Evolutionary conservation across 2,797 vertebrate genomes (phyloP).

Genomic region (Atherinosoma microstoma): DNA sequence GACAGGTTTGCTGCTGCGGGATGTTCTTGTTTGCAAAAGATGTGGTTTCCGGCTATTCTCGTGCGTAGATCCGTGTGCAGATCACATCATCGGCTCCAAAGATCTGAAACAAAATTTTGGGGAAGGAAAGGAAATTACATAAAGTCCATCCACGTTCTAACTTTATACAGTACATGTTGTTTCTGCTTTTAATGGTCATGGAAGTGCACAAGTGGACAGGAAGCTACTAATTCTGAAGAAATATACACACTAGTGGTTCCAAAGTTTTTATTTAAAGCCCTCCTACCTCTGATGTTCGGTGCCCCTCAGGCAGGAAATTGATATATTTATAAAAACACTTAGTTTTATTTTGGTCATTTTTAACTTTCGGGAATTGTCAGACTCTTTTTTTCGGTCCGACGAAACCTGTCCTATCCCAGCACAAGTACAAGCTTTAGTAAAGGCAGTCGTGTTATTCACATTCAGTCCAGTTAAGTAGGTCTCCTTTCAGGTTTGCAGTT

Average conservation of each 20-base stretch:
- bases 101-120: constrained; percentile 82
- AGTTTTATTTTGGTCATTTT: too few relatives aligned
- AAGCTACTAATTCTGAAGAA: background rate
- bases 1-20: background rate
- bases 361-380: too few relatives aligned
- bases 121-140: background rate
- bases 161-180: too few relatives aligned
- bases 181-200: background rate
- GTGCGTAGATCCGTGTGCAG: constrained; percentile 93
- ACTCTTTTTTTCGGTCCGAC: too few relatives aligned
- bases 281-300: too few relatives aligned
- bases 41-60: constrained; percentile 77
- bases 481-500: constrained; percentile 6
- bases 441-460: background rate
- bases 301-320: too few relatives aligned
- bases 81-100: constrained; percentile 95
- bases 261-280: too few relatives aligned
- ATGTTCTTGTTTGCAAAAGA: background rate
- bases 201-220: too few relatives aligned
- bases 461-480: background rate
- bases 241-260: too few relatives aligned
- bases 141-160: background rate
- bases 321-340: too few relatives aligned
- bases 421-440: background rate
- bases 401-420: too few relatives aligned